phyloP scores from a whole-genome alignment of 2,888 invertebrate species.

The Agrotis exclamationis region DNA sequence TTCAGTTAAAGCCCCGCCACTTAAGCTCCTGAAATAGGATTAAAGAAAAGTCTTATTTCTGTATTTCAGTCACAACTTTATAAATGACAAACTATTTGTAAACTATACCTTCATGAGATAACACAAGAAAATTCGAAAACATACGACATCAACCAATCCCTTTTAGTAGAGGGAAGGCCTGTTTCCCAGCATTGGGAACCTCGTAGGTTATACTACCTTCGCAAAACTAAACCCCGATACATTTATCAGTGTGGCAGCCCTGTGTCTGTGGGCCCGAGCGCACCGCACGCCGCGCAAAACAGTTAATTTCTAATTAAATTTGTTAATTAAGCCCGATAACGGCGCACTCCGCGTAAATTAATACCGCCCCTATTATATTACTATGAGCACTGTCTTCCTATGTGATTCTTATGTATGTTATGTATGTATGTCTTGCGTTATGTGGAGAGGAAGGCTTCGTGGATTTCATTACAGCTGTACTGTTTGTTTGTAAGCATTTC shows the following conservation, averaged over 20 bases:
- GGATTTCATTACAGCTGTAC: conserved; percentile 1
- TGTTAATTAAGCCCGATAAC: conserved; percentile 90
- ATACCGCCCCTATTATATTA: conserved; percentile 82
- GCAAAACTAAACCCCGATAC: not conserved
- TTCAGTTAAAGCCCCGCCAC: too few species aligned
- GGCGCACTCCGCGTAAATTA: conserved; percentile 82
- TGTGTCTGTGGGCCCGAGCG: conserved; percentile 66
- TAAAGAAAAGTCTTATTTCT: not conserved
- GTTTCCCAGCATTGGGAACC: not conserved
- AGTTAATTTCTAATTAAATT: conserved; percentile 92
- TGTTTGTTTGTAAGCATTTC: conserved; percentile 8
- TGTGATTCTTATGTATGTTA: conserved; percentile 39
- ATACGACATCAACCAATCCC: not conserved
- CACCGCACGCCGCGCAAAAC: conserved; percentile 80
- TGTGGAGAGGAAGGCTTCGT: conserved; percentile 9
- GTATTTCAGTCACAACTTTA: not conserved
- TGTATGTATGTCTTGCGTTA: not conserved
- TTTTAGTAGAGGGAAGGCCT: not conserved
- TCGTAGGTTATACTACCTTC: not conserved
- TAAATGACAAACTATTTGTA: not conserved
- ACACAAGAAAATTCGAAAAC: not conserved
- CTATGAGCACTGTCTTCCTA: conserved; percentile 59
- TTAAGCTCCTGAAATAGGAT: not conserved
- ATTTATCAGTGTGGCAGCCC: conserved; percentile 68
- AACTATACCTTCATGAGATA: not conserved